These are phyloP conservation scores for Phodopus roborovskii DNA, from an alignment of 2,113 vertebrate species.

Conservation along the genomic window DNA sequence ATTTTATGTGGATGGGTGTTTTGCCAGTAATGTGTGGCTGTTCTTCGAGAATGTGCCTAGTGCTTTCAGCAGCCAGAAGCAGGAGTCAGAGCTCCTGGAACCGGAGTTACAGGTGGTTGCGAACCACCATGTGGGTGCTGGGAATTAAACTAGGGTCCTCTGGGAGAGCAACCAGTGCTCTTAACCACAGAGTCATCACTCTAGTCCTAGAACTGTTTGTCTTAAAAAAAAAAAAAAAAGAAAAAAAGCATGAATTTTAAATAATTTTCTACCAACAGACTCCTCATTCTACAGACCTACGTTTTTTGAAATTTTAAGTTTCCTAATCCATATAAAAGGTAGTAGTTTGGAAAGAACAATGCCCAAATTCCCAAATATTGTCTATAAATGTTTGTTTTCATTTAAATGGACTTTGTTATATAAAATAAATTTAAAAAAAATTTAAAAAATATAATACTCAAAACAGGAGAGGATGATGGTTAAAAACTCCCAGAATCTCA, in stretches of 20 bases:
- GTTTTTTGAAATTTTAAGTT: conserved; percentile 13
- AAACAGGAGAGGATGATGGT: background rate
- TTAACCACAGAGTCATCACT: background rate
- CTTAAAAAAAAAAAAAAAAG: background rate
- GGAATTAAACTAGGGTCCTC: background rate
- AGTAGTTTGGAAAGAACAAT: too few species aligned
- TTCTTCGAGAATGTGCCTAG: background rate
- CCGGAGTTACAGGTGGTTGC: background rate
- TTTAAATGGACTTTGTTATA: too few species aligned
- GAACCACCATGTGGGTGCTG: background rate
- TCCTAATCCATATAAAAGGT: background rate
- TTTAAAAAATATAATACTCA: too few species aligned
- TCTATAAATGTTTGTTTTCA: too few species aligned
- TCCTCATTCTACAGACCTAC: background rate
- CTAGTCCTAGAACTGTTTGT: background rate
- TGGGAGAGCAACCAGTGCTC: background rate
- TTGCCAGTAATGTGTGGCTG: background rate
- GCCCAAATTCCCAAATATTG: too few species aligned
- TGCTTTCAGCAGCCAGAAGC: background rate
- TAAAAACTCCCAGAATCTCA: background rate
- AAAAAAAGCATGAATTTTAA: conserved; percentile 19
- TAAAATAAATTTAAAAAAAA: too few species aligned
- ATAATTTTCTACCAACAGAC: background rate
- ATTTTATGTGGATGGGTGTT: background rate
- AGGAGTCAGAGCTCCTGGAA: background rate